A percentile compares a stretch with the other conserved stretches of the same genome.
Conservation (phyloP, 2,797 vertebrate genomes). For the Gorsachius magnificus region DNA sequence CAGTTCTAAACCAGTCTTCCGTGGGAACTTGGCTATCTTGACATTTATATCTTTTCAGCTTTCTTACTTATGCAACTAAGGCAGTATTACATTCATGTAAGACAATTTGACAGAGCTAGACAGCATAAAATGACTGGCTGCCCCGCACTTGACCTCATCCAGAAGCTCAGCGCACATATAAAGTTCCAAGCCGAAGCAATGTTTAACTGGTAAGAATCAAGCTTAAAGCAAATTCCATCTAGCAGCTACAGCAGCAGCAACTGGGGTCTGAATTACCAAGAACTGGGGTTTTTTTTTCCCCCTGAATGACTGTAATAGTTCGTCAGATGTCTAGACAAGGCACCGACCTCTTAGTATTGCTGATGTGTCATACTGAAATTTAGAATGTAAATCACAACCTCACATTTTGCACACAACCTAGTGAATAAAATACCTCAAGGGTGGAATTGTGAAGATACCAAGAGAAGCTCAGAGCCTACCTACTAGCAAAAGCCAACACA, state of each 20-base stretch:
- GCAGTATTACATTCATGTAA: conserved; percentile 62
- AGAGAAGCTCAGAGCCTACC: not conserved
- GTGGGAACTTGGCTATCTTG: conserved; percentile 70
- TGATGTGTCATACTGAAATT: not conserved
- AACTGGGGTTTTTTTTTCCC: not conserved
- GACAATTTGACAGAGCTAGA: conserved; percentile 70
- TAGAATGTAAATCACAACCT: not conserved
- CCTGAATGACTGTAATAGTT: not conserved
- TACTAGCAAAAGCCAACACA: not conserved
- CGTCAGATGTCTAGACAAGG: conserved; percentile 50
- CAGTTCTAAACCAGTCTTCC: conserved; percentile 73
- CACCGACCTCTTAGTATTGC: not conserved
- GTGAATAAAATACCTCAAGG: not conserved
- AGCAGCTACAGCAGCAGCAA: conserved; percentile 42
- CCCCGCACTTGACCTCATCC: conserved; percentile 66
- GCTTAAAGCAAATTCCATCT: conserved; percentile 47
- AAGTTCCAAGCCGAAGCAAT: conserved; percentile 58
- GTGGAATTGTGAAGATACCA: not conserved
- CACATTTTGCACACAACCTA: not conserved
- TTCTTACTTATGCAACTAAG: conserved; percentile 74
- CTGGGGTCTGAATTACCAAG: conserved; percentile 27
- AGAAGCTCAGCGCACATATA: conserved; percentile 64
- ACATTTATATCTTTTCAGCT: conserved; percentile 74
- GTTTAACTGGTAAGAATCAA: conserved; percentile 60
- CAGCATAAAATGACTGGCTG: conserved; percentile 70